Conservation (phyloP, 2,113 vertebrate genomes). For the Microtus montanus region DNA sequence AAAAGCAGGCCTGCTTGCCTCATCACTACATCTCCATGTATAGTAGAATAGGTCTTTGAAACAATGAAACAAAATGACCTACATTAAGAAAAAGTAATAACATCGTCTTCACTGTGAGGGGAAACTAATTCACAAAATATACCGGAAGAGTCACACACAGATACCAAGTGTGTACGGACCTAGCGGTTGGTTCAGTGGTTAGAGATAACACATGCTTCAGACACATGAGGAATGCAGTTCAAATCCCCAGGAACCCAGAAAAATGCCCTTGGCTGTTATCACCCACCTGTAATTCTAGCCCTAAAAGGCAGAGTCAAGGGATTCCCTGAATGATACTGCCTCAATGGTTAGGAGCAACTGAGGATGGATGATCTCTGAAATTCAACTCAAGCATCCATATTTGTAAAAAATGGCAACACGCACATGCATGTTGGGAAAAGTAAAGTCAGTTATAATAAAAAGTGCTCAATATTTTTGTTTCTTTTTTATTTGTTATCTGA, state of each 20-base stretch:
- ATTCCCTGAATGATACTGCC: too few relatives aligned
- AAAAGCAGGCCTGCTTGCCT: too few relatives aligned
- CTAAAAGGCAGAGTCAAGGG: not conserved
- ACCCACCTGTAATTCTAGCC: not conserved
- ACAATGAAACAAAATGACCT: not conserved
- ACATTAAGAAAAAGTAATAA: not conserved
- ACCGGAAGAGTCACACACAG: not conserved
- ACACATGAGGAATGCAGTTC: too few relatives aligned
- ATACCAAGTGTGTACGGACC: not conserved
- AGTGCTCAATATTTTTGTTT: not conserved
- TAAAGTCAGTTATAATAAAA: conserved; percentile 37
- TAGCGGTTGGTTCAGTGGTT: not conserved
- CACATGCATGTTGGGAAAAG: not conserved
- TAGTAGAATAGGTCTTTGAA: not conserved
- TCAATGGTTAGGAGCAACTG: not conserved
- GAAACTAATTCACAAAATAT: not conserved
- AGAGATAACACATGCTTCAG: not conserved
- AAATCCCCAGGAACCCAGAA: not conserved
- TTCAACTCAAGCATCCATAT: not conserved
- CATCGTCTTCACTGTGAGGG: not conserved
- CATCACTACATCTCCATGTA: too few relatives aligned
- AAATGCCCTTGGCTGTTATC: not conserved
- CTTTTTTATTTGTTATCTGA: not conserved
- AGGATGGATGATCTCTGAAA: not conserved
- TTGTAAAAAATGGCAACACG: not conserved